Conservation (phyloP, 2,797 vertebrate genomes). For the Spinibarbus caldwelli region DNA sequence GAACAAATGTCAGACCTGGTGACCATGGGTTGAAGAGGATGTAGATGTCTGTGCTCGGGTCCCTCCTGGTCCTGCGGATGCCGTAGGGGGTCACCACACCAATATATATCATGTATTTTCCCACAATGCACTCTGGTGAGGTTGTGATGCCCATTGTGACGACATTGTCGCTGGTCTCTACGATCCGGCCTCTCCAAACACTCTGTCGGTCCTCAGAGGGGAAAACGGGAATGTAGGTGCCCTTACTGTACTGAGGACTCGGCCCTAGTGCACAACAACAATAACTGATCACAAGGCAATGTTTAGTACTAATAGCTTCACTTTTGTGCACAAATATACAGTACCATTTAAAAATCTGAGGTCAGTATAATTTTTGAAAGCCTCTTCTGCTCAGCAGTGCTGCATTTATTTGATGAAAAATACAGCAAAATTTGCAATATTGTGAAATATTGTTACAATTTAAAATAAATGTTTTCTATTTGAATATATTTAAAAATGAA, state of each 20-base stretch:
- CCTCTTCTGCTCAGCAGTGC: background rate
- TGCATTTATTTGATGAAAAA: background rate
- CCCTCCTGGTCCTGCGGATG: conserved; percentile 83
- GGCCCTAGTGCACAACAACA: conserved; percentile 75
- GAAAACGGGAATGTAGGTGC: conserved; percentile 88
- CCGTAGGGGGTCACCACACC: conserved; percentile 87
- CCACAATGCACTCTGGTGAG: conserved; percentile 83
- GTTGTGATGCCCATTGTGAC: conserved; percentile 86
- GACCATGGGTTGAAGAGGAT: conserved; percentile 97
- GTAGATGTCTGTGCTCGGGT: conserved; percentile 80
- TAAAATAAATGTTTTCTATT: background rate
- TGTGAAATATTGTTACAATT: background rate
- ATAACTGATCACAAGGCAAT: background rate
- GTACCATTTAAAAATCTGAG: background rate
- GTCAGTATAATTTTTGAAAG: background rate
- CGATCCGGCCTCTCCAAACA: conserved; percentile 84
- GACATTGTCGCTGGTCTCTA: conserved; percentile 65
- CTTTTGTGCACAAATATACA: background rate
- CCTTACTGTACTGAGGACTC: conserved; percentile 89
- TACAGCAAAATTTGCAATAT: background rate
- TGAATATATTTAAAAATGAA: background rate
- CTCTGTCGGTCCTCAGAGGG: conserved; percentile 74
- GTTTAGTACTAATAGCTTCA: background rate
- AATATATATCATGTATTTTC: conserved; percentile 89
- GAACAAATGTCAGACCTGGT: conserved; percentile 73